Base-by-base conservation (phyloP, 2,888 invertebrate genomes). In the Proisotoma minuta region DNA sequence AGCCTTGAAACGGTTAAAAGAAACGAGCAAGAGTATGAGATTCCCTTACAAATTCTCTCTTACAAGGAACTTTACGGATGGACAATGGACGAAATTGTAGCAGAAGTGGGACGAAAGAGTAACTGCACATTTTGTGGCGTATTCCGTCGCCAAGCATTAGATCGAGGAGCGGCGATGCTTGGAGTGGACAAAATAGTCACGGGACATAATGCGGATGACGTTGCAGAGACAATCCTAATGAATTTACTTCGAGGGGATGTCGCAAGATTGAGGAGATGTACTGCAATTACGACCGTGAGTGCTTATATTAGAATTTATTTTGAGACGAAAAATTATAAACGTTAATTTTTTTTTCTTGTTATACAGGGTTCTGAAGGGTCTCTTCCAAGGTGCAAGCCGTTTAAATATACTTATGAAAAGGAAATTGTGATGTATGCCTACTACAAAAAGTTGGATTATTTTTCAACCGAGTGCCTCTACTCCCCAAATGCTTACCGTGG, bases 351-450 rank as follows among this genome's bases (percentile, higher is more conserved):
- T n/a, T n/a, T n/a, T n/a, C 48, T 40, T 29, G 47, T 66, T 54
- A 70, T 68, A 2, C 61, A 77, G 85, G 87, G 69, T 83, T 84
- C 74, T 74, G 89, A 89, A 75, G 91, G 88, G 67, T 82, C 88
- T 10, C 89, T 97, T 75, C 91, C 93, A 1, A 82, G 97, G 73
- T 94, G 94, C 20, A 98, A 98, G 76, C 97, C 97, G 0, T 84
- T 98, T 43, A 98, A 98, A 77, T 98, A 97, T 77, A 87, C 94
- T 0, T 99, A 97, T 78, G 99, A 99, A 78, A 98, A 98, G 76
- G 99, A 99, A 81, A 99, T 99, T 76, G 99, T 98, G 0, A 94
- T 97, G 93, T 97, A 99, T 80, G 98, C 99, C 0, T 92, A 98
- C 77, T 97, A 91, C 77, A 92, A 93, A 77, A 90, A 91, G 76